Percentiles rank a stretch among this genome's conserved stretches.
Conservation (phyloP, 1,140 invertebrate genomes). For the Pseudomyrmex concolor region DNA sequence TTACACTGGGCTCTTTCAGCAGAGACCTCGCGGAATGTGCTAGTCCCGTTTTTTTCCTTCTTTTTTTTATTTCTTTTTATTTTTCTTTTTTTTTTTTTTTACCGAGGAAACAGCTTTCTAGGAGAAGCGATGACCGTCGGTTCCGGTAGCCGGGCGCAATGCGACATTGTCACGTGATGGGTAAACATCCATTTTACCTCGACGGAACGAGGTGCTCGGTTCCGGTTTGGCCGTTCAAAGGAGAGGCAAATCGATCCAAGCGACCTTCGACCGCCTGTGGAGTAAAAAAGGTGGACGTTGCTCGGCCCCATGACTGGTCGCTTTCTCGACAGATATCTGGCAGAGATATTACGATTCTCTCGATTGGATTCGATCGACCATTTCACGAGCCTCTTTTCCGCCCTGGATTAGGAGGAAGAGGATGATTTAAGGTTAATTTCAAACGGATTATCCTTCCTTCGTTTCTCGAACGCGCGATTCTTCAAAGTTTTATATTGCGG, state of each 20-base stretch:
- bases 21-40: too few species aligned
- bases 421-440: constrained; percentile 76
- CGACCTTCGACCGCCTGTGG: constrained; percentile 59
- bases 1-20: constrained; percentile 25
- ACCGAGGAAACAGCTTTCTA: constrained; percentile 23
- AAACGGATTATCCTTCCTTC: constrained; percentile 67
- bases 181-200: constrained; percentile 69
- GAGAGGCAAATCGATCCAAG: constrained; percentile 67
- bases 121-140: constrained; percentile 41
- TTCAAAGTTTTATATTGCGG: constrained; percentile 31
- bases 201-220: constrained; percentile 19
- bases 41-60: too few species aligned
- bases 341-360: constrained; percentile 74
- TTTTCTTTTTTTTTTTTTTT: background rate
- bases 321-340: constrained; percentile 66
- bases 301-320: constrained; percentile 59
- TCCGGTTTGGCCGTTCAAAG: constrained; percentile 62
- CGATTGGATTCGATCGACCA: constrained; percentile 74
- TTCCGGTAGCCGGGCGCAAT: constrained; percentile 1
- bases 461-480: constrained; percentile 42
- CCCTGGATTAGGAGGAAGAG: constrained; percentile 62
- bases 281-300: constrained; percentile 53
- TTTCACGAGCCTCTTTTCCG: constrained; percentile 68
- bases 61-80: background rate
- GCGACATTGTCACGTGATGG: constrained; percentile 57